Base-by-base conservation (phyloP, 2,888 invertebrate genomes). In the Hyposoter dolosus region DNA sequence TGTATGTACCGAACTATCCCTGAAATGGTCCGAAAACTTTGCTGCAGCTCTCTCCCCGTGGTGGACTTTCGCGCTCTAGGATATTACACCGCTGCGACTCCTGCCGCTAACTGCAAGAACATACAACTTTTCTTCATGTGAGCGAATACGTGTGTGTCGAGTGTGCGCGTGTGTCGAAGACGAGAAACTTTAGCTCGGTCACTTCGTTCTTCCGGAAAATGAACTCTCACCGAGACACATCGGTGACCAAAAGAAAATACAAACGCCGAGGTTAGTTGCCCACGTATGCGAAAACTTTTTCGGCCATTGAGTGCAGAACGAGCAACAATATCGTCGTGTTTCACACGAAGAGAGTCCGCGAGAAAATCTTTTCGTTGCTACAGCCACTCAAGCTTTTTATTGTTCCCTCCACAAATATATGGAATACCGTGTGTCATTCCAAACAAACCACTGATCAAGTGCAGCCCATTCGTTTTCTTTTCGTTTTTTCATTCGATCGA, bases 181-280 rank as follows among this genome's bases (percentile, higher is more conserved):
- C 69, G 69, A 56, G 32, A 79, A 82, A 85, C 79, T 85, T 82
- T 82, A 23, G 17, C 74, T 60, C 19, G 78, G 78, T 79, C 79
- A 75, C 78, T 85, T 69, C 35, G 75, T 75, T 78, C 78, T 79
- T 75, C 68, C 40, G 85, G 68, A 85, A 78, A 85, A 78, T 85
- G 66, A 69, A 85, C 74, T 76, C 35, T 76, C 35, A 35, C 69
- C 40, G 66, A 56, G 35, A 66, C 53, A 56, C 50, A 35, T 43
- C 47, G 60, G 17, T 50, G 65, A 56, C 19, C 66, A 63, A 23
- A 68, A 53, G 9, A 75, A 71, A 17, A 63, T 15, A 68, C 66
- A 56, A 45, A 43, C 47, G 7, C 53, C 19, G 12, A 65, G 65
- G 32, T 32, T 60, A 53, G 45, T 35, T 72, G 68, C 23, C 71